Conservation (phyloP, 2,113 vertebrate genomes). For the Oreotrochilus melanogaster region DNA sequence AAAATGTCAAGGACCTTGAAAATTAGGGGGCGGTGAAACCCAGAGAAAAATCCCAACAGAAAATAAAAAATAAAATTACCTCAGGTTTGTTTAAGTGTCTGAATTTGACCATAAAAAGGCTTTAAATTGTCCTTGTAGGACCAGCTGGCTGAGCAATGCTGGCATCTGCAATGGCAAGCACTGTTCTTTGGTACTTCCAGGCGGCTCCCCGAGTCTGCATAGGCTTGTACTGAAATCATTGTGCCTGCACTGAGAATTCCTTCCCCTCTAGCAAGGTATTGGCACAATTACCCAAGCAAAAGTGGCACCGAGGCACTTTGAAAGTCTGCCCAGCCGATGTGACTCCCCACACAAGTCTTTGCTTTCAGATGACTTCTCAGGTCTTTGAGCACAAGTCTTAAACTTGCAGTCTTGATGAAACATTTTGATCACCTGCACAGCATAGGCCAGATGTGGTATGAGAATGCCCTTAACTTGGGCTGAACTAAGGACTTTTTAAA, state of each 20-base stretch:
- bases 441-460: background rate
- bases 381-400: background rate
- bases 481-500: background rate
- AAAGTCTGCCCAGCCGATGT: accelerated
- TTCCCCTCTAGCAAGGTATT: background rate
- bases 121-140: background rate
- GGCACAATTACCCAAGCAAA: background rate
- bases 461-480: background rate
- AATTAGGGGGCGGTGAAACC: background rate
- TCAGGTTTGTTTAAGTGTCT: background rate
- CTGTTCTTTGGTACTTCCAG: background rate
- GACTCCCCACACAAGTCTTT: background rate
- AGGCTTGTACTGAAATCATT: background rate
- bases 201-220: background rate
- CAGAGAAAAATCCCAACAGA: accelerated
- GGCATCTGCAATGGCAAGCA: background rate
- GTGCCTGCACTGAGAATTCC: background rate
- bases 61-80: background rate
- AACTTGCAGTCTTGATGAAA: background rate
- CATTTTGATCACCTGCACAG: background rate
- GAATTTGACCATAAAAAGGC: background rate
- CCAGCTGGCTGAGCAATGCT: background rate
- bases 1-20: background rate
- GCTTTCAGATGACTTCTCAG: background rate
- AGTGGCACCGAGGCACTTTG: background rate